Base-by-base conservation (phyloP, 2,888 invertebrate species). In the Arrhopalites spinosus region DNA sequence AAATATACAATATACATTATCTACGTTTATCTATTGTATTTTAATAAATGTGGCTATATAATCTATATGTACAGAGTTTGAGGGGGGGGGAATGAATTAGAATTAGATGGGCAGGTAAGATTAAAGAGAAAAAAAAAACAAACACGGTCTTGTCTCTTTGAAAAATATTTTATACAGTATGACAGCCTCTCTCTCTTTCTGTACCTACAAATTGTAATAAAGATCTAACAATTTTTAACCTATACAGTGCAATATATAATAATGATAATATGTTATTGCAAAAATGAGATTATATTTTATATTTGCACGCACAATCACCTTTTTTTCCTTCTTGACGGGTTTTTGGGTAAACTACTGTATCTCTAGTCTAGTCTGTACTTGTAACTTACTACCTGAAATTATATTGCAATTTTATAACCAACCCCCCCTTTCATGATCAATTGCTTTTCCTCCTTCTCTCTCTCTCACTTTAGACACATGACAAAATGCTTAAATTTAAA, bases 301-400 rank as follows among this genome's bases (percentile, higher is more conserved):
- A 64, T 64, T 64, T 64, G 64, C 36, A 59, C 59, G 36, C 64
- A 64, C 64, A 64, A 30, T 64, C 64, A 64, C 64, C 2, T 59
- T 59, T 56, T 56, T 56, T 45, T 11, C 45, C 7, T 7, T 45
- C 7, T 15, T n/a, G 15, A 50, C 50, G 20, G n/a, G 3, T 45
- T 45, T 45, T n/a, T 7, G n/a, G 1, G 15, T 47, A 47, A 47
- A 47, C 47, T 17, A 47, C 1, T 47, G n/a, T 47, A n/a, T 47
- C 15, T n/a, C 47, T 47, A 17, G n/a, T 47, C 15, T 7, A 2
- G n/a, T 56, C 23, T 56, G 8, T 17, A n/a, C 20, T 3, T 1
- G 13, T 11, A 8, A 59, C n/a, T n/a, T n/a, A 25, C 64, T 64
- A 64, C 64, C 64, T 64, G 64, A 64, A 64, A 64, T 64, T 64